These are phyloP conservation scores for Megalurothrips usitatus DNA, from an alignment of 2,888 invertebrate species.

Conservation along the genomic window DNA sequence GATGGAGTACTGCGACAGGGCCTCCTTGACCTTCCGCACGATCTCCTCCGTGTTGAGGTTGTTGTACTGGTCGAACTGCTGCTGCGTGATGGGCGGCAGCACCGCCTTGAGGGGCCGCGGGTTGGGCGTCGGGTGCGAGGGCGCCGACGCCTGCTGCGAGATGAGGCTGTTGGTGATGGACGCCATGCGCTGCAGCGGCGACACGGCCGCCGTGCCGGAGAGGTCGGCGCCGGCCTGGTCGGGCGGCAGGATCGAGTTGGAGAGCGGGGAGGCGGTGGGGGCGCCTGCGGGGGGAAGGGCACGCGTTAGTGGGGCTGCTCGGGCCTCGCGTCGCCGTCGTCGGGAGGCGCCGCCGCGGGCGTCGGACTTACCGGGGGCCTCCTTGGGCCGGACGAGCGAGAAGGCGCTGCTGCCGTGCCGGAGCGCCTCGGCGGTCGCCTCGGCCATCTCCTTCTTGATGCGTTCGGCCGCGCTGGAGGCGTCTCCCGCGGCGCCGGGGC, in stretches of 20 bases:
- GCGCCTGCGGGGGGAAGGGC: background rate
- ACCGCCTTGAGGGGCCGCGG: constrained; percentile 93
- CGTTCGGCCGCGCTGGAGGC: constrained; percentile 48
- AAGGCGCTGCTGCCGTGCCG: constrained; percentile 79
- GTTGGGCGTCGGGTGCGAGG: constrained; percentile 75
- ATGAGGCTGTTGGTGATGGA: constrained; percentile 96
- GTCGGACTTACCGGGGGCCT: constrained; percentile 60
- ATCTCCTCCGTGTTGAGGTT: constrained; percentile 98
- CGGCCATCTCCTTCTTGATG: constrained; percentile 56
- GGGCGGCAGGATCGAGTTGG: constrained; percentile 80
- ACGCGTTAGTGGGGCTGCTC: background rate
- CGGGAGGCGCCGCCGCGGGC: background rate
- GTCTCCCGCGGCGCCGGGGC: constrained; percentile 45
- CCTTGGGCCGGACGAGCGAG: constrained; percentile 79
- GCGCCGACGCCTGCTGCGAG: constrained; percentile 75
- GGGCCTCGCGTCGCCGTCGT: no score
- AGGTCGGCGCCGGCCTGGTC: constrained; percentile 78
- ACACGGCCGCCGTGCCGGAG: constrained; percentile 74
- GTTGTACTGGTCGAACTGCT: constrained; percentile 97
- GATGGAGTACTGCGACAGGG: constrained; percentile 90
- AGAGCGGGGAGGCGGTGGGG: constrained; percentile 59
- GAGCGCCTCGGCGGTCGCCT: constrained; percentile 64
- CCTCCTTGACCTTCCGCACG: constrained; percentile 92
- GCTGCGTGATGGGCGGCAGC: constrained; percentile 95
- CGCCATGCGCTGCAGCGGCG: constrained; percentile 95